Percentiles rank a stretch among this genome's conserved stretches.
phyloP scores from a whole-genome alignment of 2,888 invertebrate genomes.

The Diaperis boleti region DNA sequence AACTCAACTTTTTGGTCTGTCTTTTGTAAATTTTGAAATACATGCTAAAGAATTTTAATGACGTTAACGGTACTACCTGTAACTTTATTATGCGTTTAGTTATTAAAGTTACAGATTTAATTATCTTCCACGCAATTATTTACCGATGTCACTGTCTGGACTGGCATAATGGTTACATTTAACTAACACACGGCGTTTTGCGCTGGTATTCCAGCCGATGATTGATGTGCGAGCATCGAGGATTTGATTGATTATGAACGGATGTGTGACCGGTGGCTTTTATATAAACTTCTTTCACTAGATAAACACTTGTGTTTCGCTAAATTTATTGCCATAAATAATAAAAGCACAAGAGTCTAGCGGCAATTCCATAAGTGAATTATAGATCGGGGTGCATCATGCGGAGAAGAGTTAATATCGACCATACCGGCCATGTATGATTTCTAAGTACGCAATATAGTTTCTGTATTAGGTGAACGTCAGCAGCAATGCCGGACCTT shows the following conservation, averaged over 20 bases:
- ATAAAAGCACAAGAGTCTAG: slow-evolving; percentile 1
- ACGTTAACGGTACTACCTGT: too few relatives aligned
- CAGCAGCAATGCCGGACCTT: slow-evolving; percentile 30
- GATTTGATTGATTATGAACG: slow-evolving; percentile 27
- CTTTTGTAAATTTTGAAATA: too few relatives aligned
- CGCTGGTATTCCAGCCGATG: slow-evolving; percentile 8
- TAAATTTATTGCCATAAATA: slow-evolving; percentile 6
- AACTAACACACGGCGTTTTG: slow-evolving; percentile 12
- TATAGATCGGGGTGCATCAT: slow-evolving; percentile 6
- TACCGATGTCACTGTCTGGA: slow-evolving; percentile 19
- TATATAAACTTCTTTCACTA: slow-evolving; percentile 1
- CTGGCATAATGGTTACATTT: slow-evolving; percentile 7
- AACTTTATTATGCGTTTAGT: too few relatives aligned
- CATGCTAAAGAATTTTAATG: too few relatives aligned
- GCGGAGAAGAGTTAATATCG: slow-evolving; percentile 22
- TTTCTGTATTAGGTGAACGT: slow-evolving; percentile 48
- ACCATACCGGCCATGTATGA: slow-evolving; percentile 30
- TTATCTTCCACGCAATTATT: slow-evolving; percentile 23
- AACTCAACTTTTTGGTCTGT: too few relatives aligned
- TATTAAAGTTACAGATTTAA: slow-evolving; percentile 31
- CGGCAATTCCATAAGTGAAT: slow-evolving; percentile 22
- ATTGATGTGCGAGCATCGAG: slow-evolving; percentile 18
- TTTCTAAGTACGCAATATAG: slow-evolving; percentile 47
- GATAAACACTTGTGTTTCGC: neutral
- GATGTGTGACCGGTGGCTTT: slow-evolving; percentile 6